A percentile compares a stretch with the other conserved stretches of the same genome.
phyloP scores from a whole-genome alignment of 2,113 vertebrate genomes.

The Sakesphorus luctuosus region DNA sequence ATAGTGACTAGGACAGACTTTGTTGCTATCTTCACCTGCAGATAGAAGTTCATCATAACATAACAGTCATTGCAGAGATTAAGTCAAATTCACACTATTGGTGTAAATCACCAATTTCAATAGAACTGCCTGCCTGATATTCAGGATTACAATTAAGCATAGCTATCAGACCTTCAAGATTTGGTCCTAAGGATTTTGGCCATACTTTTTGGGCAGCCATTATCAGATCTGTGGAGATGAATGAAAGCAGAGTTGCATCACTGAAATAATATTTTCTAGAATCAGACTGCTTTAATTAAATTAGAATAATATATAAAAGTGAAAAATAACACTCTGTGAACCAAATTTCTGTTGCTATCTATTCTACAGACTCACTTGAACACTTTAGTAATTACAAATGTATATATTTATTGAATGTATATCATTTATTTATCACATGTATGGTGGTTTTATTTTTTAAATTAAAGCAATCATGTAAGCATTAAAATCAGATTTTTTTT shows the following conservation, averaged over 20 bases:
- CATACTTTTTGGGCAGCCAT: neutral
- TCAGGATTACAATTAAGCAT: neutral
- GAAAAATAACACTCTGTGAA: neutral
- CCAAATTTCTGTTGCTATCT: neutral
- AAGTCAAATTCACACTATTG: rapidly evolving
- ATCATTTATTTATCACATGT: neutral
- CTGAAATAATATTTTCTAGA: neutral
- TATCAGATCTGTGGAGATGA: neutral
- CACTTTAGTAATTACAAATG: neutral
- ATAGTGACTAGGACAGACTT: neutral
- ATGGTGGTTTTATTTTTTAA: rapidly evolving
- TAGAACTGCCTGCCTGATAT: neutral
- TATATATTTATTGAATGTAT: neutral
- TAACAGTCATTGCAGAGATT: neutral
- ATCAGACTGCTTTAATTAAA: neutral
- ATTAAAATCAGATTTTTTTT: neutral
- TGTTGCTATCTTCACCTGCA: neutral
- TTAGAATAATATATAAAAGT: neutral
- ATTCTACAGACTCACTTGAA: neutral
- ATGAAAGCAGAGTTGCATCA: neutral
- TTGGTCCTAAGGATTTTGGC: neutral
- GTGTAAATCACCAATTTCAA: neutral
- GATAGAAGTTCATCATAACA: neutral
- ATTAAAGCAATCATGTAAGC: neutral
- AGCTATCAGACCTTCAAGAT: neutral